Evolutionary conservation across 2,113 vertebrate species (phyloP).

Genomic region (Vulpes ferrilata): DNA sequence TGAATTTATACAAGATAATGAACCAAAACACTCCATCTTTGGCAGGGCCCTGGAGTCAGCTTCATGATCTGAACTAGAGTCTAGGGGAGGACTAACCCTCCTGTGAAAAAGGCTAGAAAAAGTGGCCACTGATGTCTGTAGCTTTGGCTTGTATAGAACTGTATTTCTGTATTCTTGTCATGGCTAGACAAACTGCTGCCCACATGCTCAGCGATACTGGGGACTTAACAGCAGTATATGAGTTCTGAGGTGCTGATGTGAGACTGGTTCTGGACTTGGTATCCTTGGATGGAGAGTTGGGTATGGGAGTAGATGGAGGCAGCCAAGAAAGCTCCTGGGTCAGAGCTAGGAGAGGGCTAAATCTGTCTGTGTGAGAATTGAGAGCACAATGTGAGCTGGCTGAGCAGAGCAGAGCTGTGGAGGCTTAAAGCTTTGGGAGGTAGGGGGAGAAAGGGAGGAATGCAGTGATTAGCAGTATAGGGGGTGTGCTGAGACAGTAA

Average conservation of each 20-base stretch:
- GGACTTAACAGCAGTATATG: conserved; percentile 13
- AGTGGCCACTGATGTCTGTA: neutral
- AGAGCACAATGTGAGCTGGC: neutral
- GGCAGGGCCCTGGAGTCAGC: neutral
- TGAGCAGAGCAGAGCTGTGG: neutral
- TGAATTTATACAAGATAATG: conserved; percentile 29
- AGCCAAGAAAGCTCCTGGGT: neutral
- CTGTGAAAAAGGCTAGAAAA: neutral
- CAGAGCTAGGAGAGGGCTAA: neutral
- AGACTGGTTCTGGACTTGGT: neutral
- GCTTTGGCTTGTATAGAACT: conserved; percentile 22
- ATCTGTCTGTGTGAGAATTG: conserved; percentile 22
- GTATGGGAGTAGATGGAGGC: neutral
- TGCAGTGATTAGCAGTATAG: neutral
- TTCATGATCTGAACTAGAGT: neutral
- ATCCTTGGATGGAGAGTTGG: neutral
- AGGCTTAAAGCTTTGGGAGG: neutral
- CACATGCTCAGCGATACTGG: neutral
- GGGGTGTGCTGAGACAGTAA: neutral
- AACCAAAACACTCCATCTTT: conserved; percentile 7
- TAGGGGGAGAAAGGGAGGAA: neutral
- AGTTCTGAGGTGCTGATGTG: neutral
- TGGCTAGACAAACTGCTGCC: neutral
- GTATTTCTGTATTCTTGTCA: neutral
- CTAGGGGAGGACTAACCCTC: neutral